These are phyloP conservation scores for Strix aluco DNA, from an alignment of 2,113 vertebrate genomes.

Conservation along the genomic window DNA sequence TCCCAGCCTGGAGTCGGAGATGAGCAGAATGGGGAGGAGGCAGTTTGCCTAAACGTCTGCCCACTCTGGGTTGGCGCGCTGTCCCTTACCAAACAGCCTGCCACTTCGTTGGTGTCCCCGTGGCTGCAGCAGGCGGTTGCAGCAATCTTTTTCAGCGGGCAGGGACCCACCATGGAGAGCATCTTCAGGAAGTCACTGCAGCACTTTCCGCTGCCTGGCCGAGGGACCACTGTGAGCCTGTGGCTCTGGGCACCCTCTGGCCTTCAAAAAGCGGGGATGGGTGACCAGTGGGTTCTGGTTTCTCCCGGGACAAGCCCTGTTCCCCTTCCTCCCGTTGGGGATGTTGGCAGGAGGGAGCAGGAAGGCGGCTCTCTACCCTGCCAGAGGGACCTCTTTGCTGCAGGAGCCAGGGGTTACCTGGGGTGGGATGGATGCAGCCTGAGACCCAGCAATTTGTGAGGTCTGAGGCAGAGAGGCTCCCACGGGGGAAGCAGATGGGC, in stretches of 20 bases:
- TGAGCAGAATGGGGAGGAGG: background rate
- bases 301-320: background rate
- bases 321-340: background rate
- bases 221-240: background rate
- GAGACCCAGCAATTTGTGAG: slow-evolving; percentile 48
- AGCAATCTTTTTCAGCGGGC: background rate
- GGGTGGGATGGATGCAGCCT: slow-evolving; percentile 45
- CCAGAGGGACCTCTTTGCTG: background rate
- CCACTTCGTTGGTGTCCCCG: background rate
- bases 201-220: slow-evolving; percentile 50
- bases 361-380: background rate
- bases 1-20: background rate
- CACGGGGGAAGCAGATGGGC: slow-evolving; percentile 44
- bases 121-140: slow-evolving; percentile 33
- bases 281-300: background rate
- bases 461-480: background rate
- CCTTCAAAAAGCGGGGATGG: background rate
- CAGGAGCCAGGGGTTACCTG: slow-evolving; percentile 29
- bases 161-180: background rate
- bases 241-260: background rate
- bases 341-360: background rate
- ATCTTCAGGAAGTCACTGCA: slow-evolving; percentile 46
- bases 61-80: background rate
- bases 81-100: slow-evolving; percentile 59
- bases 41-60: background rate